phyloP scores from a whole-genome alignment of 2,113 vertebrate genomes.

The Tympanuchus pallidicinctus region DNA sequence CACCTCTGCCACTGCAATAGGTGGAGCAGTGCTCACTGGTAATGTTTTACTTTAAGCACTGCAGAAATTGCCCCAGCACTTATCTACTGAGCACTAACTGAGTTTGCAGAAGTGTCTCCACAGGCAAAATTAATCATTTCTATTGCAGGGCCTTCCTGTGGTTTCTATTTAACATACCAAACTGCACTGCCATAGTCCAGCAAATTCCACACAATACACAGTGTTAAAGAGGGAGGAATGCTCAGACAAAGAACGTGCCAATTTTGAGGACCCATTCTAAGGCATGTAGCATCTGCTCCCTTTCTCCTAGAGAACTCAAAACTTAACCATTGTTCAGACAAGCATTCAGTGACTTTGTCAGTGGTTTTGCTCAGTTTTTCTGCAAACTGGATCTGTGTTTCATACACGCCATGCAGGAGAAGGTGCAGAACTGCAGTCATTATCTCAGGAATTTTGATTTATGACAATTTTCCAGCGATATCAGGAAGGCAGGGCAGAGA shows the following conservation, averaged over 20 bases:
- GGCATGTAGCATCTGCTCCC: not conserved
- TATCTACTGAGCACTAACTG: not conserved
- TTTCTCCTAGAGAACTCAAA: not conserved
- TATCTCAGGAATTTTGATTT: not conserved
- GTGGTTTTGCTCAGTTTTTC: not conserved
- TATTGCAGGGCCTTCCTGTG: not conserved
- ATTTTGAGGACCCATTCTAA: not conserved
- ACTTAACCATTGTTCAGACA: not conserved
- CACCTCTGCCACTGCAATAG: not conserved
- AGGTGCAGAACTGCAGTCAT: not conserved
- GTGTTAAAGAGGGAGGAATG: not conserved
- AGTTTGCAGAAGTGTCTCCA: not conserved
- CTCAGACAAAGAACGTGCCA: not conserved
- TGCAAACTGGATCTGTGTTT: not conserved
- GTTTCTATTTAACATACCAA: not conserved
- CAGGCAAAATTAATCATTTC: not conserved
- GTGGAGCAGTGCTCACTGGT: not conserved
- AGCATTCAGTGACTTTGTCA: not conserved
- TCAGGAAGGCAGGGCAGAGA: not conserved
- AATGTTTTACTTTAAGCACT: not conserved
- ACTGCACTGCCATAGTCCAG: not conserved
- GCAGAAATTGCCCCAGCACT: not conserved
- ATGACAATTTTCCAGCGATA: not conserved
- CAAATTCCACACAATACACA: rapidly evolving
- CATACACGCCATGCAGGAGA: rapidly evolving